Base-by-base conservation (phyloP, 2,888 invertebrate genomes). In the Microchrysa polita region DNA sequence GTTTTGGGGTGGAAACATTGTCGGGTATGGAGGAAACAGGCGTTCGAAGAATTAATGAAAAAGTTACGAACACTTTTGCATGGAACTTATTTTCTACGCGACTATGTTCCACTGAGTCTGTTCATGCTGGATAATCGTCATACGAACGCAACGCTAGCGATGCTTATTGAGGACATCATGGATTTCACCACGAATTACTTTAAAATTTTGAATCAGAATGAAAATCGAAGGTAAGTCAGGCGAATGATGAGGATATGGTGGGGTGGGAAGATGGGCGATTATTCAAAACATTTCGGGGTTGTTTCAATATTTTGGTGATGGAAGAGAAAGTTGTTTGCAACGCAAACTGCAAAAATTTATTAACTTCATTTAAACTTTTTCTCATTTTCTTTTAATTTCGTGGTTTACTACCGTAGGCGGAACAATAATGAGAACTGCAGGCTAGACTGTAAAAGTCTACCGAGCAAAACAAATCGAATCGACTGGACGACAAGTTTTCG, bases 101-200 rank as follows among this genome's bases (percentile, higher is more conserved):
- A 92, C 74, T 89, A 92, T 79, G 91, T 96, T 57, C 93, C 95
- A 0, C 86, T 96, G 73, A 96, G 95, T 86, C 89, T 97, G 87
- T 87, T 96, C 78, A 91, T 92, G 87, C 86, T 94, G 77, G 92
- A 93, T 81, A 87, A 87, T 80, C 83, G 84, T 9, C 84, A 83
- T 79, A 82, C 84, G 73, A 85, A 85, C 78, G 78, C 79, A 73
- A 81, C 83, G 60, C 77, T 85, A 69, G 80, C 79, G 55, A 82
- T 81, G 80, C 79, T 84, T 76, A 80, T 85, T 73, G 78, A 79
- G 74, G 81, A 84, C 75, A 80, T 85, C 78, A 83, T 82, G 78
- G 80, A 82, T 78, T 84, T 83, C 78, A 81, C 83, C 77, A 83
- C 81, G 77, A 83, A 83, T 79, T 84, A 81, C 77, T 85, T 83